phyloP scores from a whole-genome alignment of 2,113 vertebrate species.

The Tricholaema leucomelas region DNA sequence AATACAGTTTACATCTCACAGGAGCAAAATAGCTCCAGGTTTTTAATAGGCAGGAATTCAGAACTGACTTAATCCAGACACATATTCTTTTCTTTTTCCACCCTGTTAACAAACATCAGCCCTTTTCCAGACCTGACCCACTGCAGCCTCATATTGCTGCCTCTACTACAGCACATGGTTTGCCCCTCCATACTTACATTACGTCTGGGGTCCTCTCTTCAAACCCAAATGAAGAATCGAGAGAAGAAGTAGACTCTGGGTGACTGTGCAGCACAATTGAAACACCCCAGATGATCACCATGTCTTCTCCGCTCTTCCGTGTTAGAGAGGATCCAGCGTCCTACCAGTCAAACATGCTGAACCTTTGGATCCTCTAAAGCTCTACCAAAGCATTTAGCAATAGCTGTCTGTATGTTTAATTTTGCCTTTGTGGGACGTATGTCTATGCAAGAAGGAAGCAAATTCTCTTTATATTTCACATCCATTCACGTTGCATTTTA shows the following conservation, averaged over 20 bases:
- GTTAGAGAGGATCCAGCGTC: constrained; percentile 14
- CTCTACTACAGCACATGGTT: background rate
- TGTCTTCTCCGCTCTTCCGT: constrained; percentile 29
- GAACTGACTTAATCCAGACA: background rate
- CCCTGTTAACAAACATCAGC: background rate
- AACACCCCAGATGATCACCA: constrained; percentile 5
- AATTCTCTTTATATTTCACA: constrained; percentile 11
- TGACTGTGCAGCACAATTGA: background rate
- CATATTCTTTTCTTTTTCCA: background rate
- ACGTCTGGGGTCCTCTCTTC: constrained; percentile 22
- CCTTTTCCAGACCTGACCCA: background rate
- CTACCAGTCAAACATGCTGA: constrained; percentile 20
- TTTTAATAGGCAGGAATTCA: background rate
- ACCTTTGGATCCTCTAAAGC: constrained; percentile 26
- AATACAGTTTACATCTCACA: background rate
- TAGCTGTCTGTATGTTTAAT: constrained; percentile 25
- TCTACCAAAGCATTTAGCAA: constrained; percentile 1
- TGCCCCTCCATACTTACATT: constrained; percentile 61
- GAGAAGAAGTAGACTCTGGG: background rate
- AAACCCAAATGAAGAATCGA: background rate
- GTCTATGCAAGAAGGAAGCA: constrained; percentile 13
- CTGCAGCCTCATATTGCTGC: background rate
- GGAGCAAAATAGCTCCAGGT: background rate
- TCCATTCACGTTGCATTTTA: constrained; percentile 13
- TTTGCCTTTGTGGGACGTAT: background rate